Evolutionary conservation across 2,797 vertebrate species (phyloP), one percentile per base, ranked within the genome.

Genomic region (Bufotes viridis): DNA sequence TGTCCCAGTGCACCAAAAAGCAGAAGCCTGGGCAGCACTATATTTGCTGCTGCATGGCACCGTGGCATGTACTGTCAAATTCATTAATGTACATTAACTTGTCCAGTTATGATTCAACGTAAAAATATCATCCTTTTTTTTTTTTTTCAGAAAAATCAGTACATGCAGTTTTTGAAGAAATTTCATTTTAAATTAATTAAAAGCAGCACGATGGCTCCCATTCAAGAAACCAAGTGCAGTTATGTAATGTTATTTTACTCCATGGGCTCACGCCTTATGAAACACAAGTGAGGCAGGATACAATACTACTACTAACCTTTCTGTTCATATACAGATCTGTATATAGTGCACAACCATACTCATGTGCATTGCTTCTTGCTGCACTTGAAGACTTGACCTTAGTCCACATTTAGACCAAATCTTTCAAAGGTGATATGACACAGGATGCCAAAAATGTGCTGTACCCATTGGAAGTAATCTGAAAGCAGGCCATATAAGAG

Each of bases 321-420:
- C 14, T 72, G 17, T 17, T 14, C 8, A 11, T 49, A 22, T 20
- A 42, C 0, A 49, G 2, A 9, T 49, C 7, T 49, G 22, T 74
- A 74, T 42, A 49, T 22, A 20, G 69, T 74, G 8, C 34, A 24
- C 22, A 26, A 22, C n/a, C 7, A 49, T 24, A 75, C 75, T 76
- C 13, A 34, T 84, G 49, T 58, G 57, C 82, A 49, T 84, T 60
- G 70, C 82, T 18, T 6, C 42, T 72, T 75, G 42, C 55, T 84
- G 82, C 34, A 4, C 58, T 58, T 76, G 3, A 74, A 60, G 70
- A 75, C 13, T 24, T 42, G 82, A 84, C 26, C 26, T 58, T 24
- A 75, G 17, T 84, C 42, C 10, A 65, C 26, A 67, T 81, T 81
- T 72, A 85, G 87, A 89, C 83, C 87, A 89, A 72, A 61, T 74